A percentile compares a stretch with the other conserved stretches of the same genome.
Evolutionary conservation across 2,113 vertebrate genomes (phyloP).

Genomic region (Rhabdornis inornatus): DNA sequence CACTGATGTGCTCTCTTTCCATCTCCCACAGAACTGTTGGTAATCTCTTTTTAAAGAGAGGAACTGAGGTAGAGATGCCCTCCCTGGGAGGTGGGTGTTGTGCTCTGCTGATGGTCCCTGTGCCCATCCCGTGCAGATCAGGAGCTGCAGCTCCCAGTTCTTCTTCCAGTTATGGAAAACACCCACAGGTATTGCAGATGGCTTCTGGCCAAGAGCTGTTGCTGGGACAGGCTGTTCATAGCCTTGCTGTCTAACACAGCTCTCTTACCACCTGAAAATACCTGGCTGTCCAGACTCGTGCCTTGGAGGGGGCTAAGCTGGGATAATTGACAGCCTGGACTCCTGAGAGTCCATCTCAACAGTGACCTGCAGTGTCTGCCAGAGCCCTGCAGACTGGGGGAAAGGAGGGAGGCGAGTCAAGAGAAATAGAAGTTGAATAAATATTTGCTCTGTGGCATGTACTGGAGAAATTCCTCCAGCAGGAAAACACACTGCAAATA

Average conservation of each 20-base stretch:
- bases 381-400: background rate
- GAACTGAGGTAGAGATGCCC: background rate
- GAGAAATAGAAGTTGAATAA: conserved; percentile 40
- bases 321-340: background rate
- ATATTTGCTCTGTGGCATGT: conserved; percentile 59
- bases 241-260: background rate
- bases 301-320: background rate
- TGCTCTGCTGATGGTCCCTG: background rate
- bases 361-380: conserved; percentile 30
- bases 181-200: background rate
- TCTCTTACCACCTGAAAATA: background rate
- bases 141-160: background rate
- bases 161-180: background rate
- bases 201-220: background rate
- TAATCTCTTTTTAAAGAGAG: background rate
- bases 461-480: conserved; percentile 24
- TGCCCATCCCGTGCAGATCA: background rate
- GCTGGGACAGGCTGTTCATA: background rate
- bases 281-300: rapidly evolving
- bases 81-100: background rate
- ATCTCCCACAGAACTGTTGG: background rate
- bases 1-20: rapidly evolving
- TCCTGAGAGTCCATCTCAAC: background rate
- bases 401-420: background rate
- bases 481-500: conserved; percentile 35